phyloP scores from a whole-genome alignment of 2,797 vertebrate species.

The Ibycter americanus region DNA sequence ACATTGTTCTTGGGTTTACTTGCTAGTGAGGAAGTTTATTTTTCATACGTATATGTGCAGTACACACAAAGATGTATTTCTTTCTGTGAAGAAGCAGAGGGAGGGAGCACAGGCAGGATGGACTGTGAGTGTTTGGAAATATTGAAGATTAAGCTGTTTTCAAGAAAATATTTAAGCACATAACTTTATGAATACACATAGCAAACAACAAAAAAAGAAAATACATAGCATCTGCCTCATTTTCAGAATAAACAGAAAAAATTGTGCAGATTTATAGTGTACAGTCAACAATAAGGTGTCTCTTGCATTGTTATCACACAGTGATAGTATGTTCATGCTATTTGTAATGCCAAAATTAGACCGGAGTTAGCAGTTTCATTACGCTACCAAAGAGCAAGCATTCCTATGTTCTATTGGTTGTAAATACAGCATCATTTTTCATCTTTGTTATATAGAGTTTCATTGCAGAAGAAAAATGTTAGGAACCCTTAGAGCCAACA shows the following conservation, averaged over 20 bases:
- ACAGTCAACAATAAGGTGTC: background rate
- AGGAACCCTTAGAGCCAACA: background rate
- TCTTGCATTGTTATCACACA: background rate
- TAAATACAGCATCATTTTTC: background rate
- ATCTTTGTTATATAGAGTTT: background rate
- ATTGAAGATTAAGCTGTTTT: background rate
- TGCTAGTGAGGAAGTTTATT: slow-evolving; percentile 26
- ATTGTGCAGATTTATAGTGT: background rate
- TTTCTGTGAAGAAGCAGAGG: background rate
- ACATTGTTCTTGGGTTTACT: slow-evolving; percentile 16
- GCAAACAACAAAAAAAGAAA: background rate
- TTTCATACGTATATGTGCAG: background rate
- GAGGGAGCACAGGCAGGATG: background rate
- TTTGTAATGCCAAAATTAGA: background rate
- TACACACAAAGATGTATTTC: background rate
- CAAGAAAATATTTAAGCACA: background rate
- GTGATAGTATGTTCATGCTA: background rate
- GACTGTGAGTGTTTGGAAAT: background rate
- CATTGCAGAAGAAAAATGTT: background rate
- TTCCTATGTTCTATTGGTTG: background rate
- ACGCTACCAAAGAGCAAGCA: background rate
- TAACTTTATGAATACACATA: background rate
- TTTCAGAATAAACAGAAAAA: background rate
- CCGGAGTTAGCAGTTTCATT: background rate
- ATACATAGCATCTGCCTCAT: background rate